A percentile compares a stretch with the other conserved stretches of the same genome.
Conservation (phyloP, 2,888 invertebrate genomes). For the Chrysotoxum bicinctum region DNA sequence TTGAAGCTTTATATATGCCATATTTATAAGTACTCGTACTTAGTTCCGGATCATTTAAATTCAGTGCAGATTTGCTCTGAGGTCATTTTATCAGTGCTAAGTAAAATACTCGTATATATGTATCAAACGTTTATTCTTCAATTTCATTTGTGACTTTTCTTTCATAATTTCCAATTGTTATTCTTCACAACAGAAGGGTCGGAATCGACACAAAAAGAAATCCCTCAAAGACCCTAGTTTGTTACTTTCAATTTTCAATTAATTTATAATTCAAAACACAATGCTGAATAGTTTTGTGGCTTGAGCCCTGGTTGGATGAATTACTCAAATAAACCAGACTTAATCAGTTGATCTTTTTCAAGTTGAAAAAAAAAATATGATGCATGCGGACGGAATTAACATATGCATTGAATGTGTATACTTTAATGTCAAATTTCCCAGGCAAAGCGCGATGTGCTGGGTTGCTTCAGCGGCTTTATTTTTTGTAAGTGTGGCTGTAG, state of each 20-base stretch:
- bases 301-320: not conserved
- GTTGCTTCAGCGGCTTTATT: no score
- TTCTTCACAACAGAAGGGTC: not conserved
- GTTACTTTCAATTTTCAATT: not conserved
- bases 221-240: not conserved
- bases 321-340: not conserved
- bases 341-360: not conserved
- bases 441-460: no score
- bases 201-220: not conserved
- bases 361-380: not conserved
- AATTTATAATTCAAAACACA: constrained; percentile 5
- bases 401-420: no score
- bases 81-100: not conserved
- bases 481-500: no score
- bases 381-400: not conserved
- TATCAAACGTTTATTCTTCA: not conserved
- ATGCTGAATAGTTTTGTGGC: not conserved
- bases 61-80: not conserved
- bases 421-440: no score
- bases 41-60: not conserved
- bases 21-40: not conserved
- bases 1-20: not conserved
- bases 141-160: not conserved
- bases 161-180: not conserved
- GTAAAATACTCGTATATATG: not conserved